These are phyloP conservation scores for Sebastes aleutianus DNA, from an alignment of 2,797 vertebrate genomes.

Conservation along the genomic window DNA sequence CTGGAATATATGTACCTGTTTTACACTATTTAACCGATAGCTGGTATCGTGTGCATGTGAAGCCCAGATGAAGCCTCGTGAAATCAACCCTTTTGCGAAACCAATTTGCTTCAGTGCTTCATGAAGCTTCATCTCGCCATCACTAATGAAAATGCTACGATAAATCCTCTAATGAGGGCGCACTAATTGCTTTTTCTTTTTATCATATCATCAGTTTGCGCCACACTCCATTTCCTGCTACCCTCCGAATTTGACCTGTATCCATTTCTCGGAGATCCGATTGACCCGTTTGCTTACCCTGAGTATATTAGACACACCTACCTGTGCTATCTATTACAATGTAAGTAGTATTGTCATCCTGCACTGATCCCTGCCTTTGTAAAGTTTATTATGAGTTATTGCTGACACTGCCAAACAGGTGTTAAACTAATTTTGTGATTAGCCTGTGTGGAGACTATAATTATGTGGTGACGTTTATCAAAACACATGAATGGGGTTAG, in stretches of 20 bases:
- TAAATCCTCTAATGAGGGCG: not conserved
- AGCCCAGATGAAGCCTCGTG: no score
- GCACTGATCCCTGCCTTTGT: not conserved
- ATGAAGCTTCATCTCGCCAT: no score
- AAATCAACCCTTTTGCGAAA: no score
- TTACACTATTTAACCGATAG: no score
- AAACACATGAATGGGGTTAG: not conserved
- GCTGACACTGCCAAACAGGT: not conserved
- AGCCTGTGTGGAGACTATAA: not conserved
- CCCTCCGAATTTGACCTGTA: not conserved
- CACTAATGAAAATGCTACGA: no score
- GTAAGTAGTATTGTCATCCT: accelerated
- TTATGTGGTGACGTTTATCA: not conserved
- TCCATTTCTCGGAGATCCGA: not conserved
- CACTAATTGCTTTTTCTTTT: not conserved
- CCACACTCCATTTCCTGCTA: not conserved
- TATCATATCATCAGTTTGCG: not conserved
- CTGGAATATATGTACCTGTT: no score
- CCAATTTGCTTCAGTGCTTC: no score
- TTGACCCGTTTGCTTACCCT: not conserved
- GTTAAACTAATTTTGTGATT: no score
- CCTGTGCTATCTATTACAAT: not conserved
- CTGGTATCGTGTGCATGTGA: no score
- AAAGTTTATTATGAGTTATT: not conserved
- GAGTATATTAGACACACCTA: not conserved